Evolutionary conservation across 2,888 invertebrate species (phyloP), one percentile per base, ranked within the genome.

Genomic region (Clostera curtula): DNA sequence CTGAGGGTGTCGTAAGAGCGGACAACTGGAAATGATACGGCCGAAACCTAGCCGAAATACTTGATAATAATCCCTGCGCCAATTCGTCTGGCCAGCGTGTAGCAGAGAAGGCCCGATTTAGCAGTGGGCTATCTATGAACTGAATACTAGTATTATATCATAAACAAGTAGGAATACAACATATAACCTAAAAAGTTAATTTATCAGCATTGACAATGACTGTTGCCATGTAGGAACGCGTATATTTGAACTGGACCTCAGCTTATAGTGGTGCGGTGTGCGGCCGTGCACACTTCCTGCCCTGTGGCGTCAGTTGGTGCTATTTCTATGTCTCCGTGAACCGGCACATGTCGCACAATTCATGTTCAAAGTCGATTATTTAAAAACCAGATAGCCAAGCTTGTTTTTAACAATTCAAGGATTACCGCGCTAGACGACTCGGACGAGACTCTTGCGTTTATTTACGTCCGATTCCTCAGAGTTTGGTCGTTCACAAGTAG

Each of bases 331-430:
- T 71, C 67, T 68, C 69, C 72, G 56, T 75, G 68, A 74, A 75
- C 73, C 61, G 53, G 40, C 50, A n/a, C n/a, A 40, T 35, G 49
- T 39, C 50, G 37, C 50, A 57, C 56, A 61, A 68, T 77, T 71
- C 75, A 74, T 60, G 75, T 73, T 79, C 72, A 73, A 73, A 73
- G 73, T 57, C 70, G 59, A 64, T 64, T 69, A 69, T 70, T 71
- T 72, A 63, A 56, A 67, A 69, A 50, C 51, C 49, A 36, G 41
- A 50, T 54, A 44, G 45, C 37, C 37, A 27, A 10, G 25, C 30
- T 49, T 44, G 45, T 41, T 54, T 60, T 50, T 49, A 42, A 40
- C 40, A 36, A 49, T 49, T 56, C 53, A 51, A 55, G 49, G 47
- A 56, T 57, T 40, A 27, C 27, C 33, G 32, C 29, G 29, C 32